Base-by-base conservation (phyloP, 2,797 vertebrate species). In the Tarsius wallacei region DNA sequence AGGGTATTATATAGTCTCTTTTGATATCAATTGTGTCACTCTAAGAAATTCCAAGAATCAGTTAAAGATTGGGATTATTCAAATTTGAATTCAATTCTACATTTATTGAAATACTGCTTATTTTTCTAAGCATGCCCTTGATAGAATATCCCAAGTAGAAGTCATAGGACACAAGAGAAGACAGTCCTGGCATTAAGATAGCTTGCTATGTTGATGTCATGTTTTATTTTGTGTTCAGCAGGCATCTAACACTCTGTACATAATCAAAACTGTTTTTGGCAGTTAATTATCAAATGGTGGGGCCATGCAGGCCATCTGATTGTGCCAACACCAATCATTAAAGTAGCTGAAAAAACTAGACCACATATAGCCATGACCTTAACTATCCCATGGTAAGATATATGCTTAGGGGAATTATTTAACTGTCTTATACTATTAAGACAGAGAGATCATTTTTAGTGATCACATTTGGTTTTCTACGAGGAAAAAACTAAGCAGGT, bases 271-370 rank as follows among this genome's bases (percentile, higher is more conserved):
- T 64, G 49, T 2, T 77, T 96, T 87, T 53, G 87, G 49, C 87
- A 95, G 84, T 53, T 93, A 95, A 95, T 97, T 84, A 96, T 83
- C 63, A 71, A 96, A 51, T n/a, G 31, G 80, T 2, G 12, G 9
- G 31, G 10, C 42, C 55, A 14, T 33, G 49, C 26, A 94, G 36
- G 51, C 76, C 22, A 73, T 71, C 31, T 61, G 53, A 86, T 17
- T 21, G 51, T n/a, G 53, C 61, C 83, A 97, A 91, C 63, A 82
- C 17, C 76, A 91, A 81, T 66, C 22, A 80, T 78, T 89, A 68
- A 93, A 94, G 33, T 49, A 55, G 66, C 70, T 85, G 51, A 61
- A 71, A 71, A 78, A 95, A 59, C 49, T 51, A 81, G 66, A 77
- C 10, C 42, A 4, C 13, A 7, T 47, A 26, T 71, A 87, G 64